Evolutionary conservation across 2,888 invertebrate species (phyloP).

Genomic region (Agrochola circellaris): DNA sequence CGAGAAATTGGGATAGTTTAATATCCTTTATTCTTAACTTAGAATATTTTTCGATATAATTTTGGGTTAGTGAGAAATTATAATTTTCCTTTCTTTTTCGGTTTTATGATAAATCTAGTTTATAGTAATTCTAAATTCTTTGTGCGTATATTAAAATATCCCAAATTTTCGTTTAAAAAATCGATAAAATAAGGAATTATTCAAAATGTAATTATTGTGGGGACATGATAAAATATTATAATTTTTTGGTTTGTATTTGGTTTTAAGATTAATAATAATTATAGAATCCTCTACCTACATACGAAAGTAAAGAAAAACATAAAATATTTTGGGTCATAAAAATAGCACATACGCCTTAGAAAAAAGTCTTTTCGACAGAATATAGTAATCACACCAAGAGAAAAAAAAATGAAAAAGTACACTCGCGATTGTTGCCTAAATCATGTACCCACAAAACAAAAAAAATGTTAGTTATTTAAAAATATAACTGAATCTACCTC

Average conservation of each 20-base stretch:
- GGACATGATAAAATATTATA: constrained; percentile 69
- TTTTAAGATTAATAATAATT: constrained; percentile 45
- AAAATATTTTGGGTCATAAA: constrained; percentile 24
- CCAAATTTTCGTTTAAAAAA: constrained; percentile 67
- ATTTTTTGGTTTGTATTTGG: constrained; percentile 40
- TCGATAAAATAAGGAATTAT: constrained; percentile 74
- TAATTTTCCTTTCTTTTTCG: constrained; percentile 5
- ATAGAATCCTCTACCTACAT: constrained; percentile 25
- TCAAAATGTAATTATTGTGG: constrained; percentile 72
- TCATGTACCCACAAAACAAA: constrained; percentile 70
- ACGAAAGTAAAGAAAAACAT: background rate
- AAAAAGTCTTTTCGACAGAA: constrained; percentile 33
- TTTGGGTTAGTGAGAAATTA: constrained; percentile 24
- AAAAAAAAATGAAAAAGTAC: constrained; percentile 15
- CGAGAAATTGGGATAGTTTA: constrained; percentile 71
- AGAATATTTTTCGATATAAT: constrained; percentile 30
- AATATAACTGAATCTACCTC: constrained; percentile 88
- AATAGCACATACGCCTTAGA: constrained; percentile 5
- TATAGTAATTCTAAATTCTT: constrained; percentile 31
- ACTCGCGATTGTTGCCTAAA: constrained; percentile 41
- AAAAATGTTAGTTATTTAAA: constrained; percentile 78
- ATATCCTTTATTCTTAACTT: constrained; percentile 43
- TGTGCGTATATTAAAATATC: constrained; percentile 73
- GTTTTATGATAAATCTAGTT: constrained; percentile 34
- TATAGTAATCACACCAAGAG: background rate